Conservation (phyloP, 1,140 invertebrate species). For the Apis dorsata region DNA sequence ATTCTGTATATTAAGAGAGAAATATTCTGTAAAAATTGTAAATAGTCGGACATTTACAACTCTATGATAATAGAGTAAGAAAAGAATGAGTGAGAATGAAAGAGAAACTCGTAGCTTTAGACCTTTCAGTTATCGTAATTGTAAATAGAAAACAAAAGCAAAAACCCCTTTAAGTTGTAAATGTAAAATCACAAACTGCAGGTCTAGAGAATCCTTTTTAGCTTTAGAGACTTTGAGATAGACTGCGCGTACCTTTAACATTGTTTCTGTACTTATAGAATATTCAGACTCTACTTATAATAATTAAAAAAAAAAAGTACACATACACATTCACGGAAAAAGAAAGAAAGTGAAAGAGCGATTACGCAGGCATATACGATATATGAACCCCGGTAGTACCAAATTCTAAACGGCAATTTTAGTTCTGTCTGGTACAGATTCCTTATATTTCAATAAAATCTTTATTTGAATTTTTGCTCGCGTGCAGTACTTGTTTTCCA, state of each 20-base stretch:
- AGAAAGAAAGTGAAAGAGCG: conserved; percentile 64
- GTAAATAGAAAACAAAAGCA: conserved; percentile 69
- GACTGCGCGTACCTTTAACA: conserved; percentile 79
- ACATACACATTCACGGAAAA: conserved; percentile 55
- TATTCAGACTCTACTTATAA: conserved; percentile 74
- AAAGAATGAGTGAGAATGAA: background rate
- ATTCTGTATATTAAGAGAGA: conserved; percentile 53
- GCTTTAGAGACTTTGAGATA: conserved; percentile 76
- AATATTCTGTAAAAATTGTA: conserved; percentile 65
- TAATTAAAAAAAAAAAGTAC: conserved; percentile 41
- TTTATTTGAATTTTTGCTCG: conserved; percentile 72
- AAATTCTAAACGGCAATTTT: conserved; percentile 80
- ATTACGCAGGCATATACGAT: conserved; percentile 77
- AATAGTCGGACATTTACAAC: conserved; percentile 47
- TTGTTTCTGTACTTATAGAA: conserved; percentile 80
- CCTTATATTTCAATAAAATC: conserved; percentile 81
- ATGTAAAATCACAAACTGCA: conserved; percentile 64
- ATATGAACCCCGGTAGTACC: conserved; percentile 80
- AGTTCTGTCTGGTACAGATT: conserved; percentile 81
- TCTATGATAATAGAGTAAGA: conserved; percentile 16
- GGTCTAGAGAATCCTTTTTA: conserved; percentile 71
- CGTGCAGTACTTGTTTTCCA: conserved; percentile 30
- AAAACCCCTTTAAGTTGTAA: conserved; percentile 69
- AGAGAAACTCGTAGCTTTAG: conserved; percentile 61
- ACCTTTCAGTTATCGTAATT: conserved; percentile 68